phyloP scores from a whole-genome alignment of 1,140 invertebrate genomes.

The Aethina tumida region DNA sequence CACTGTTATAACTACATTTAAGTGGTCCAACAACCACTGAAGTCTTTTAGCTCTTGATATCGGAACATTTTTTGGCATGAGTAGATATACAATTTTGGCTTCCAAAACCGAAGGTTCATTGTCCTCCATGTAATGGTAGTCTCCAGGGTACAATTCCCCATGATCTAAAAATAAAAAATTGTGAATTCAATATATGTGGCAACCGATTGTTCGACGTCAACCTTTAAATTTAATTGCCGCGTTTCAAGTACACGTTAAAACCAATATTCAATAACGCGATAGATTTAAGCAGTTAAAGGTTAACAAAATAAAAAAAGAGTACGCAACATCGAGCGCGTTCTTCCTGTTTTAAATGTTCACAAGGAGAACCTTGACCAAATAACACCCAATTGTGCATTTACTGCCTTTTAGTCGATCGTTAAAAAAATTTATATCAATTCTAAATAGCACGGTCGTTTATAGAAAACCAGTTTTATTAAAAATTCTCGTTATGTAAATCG shows the following conservation, averaged over 20 bases:
- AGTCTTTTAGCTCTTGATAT: conserved; percentile 66
- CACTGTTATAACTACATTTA: conserved; percentile 52
- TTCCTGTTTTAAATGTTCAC: not conserved
- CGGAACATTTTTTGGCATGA: conserved; percentile 65
- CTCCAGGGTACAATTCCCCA: conserved; percentile 19
- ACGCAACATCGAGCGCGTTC: not conserved
- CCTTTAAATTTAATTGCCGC: conserved; percentile 2
- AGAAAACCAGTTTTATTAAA: too few relatives aligned
- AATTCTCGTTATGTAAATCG: too few relatives aligned
- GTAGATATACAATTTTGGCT: conserved; percentile 55
- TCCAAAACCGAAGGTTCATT: conserved; percentile 39
- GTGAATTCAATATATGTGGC: not conserved
- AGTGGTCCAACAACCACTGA: conserved; percentile 63
- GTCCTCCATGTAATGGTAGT: conserved; percentile 23
- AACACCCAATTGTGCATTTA: too few relatives aligned
- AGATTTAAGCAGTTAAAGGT: not conserved
- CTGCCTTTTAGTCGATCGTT: too few relatives aligned
- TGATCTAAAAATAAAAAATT: conserved; percentile 15
- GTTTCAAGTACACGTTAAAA: conserved; percentile 1
- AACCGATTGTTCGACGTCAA: not conserved
- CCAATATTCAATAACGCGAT: conserved; percentile 3
- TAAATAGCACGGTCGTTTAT: too few relatives aligned
- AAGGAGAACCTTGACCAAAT: too few relatives aligned
- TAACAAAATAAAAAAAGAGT: not conserved
- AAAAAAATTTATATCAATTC: too few relatives aligned